Conservation (phyloP, 2,888 invertebrate species). For the Ptychoptera albimana region DNA sequence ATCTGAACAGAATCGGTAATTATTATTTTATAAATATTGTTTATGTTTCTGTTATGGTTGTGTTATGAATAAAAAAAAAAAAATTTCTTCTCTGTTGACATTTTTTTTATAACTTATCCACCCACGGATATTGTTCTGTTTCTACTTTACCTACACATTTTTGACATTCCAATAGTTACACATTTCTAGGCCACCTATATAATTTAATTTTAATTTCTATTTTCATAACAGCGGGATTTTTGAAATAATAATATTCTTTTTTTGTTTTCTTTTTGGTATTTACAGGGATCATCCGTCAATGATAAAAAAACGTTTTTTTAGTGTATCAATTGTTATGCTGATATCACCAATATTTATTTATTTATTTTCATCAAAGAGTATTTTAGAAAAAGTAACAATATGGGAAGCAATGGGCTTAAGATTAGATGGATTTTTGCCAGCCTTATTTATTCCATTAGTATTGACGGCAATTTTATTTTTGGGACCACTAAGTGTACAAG, state of each 20-base stretch:
- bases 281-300: conserved; percentile 76
- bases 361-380: conserved; percentile 46
- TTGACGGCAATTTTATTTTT: conserved; percentile 67
- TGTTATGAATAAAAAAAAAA: too few relatives aligned
- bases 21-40: not conserved
- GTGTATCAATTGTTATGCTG: conserved; percentile 67
- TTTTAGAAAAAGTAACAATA: conserved; percentile 43
- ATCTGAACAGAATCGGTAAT: conserved; percentile 54
- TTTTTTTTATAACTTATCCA: not conserved
- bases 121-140: too few relatives aligned
- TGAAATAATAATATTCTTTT: conserved; percentile 6
- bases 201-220: too few relatives aligned
- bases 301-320: conserved; percentile 74
- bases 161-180: too few relatives aligned
- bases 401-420: conserved; percentile 61
- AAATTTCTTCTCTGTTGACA: not conserved
- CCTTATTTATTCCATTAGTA: conserved; percentile 54
- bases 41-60: not conserved
- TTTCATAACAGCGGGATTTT: not conserved
- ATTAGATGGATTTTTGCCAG: conserved; percentile 53
- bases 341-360: conserved; percentile 65
- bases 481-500: conserved; percentile 66
- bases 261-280: too few relatives aligned
- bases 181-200: too few relatives aligned
- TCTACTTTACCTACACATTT: too few relatives aligned